Percentiles rank a stretch among this genome's conserved stretches.
phyloP scores from a whole-genome alignment of 2,888 invertebrate genomes.

The Euzophera pinguis region DNA sequence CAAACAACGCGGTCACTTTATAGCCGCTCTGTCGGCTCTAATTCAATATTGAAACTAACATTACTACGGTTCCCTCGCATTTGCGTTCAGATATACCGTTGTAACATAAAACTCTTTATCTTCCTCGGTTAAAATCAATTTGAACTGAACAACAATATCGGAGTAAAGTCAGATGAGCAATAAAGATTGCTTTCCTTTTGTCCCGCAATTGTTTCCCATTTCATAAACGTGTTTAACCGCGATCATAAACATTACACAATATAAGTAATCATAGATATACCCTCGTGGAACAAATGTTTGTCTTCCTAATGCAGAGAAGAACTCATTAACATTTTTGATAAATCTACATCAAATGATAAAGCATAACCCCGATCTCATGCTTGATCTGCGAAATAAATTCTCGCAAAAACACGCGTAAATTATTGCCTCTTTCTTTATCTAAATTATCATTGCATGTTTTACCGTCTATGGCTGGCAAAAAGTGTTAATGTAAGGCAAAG shows the following conservation, averaged over 20 bases:
- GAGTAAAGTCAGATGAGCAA: slow-evolving; percentile 56
- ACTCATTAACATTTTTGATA: slow-evolving; percentile 28
- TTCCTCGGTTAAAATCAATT: slow-evolving; percentile 62
- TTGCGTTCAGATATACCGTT: slow-evolving; percentile 53
- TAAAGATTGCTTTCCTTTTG: slow-evolving; percentile 63
- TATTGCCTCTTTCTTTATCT: slow-evolving; percentile 10
- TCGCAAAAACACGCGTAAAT: slow-evolving; percentile 11
- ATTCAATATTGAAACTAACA: slow-evolving; percentile 63
- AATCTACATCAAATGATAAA: slow-evolving; percentile 13
- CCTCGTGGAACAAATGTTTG: not conserved
- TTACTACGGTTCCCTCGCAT: slow-evolving; percentile 48
- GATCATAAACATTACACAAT: slow-evolving; percentile 27
- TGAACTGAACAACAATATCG: slow-evolving; percentile 53
- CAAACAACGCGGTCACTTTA: slow-evolving; percentile 43
- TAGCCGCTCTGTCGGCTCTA: slow-evolving; percentile 38
- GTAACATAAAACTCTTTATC: slow-evolving; percentile 63
- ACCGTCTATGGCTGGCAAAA: slow-evolving; percentile 11
- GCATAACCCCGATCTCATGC: slow-evolving; percentile 8
- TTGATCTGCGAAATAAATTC: slow-evolving; percentile 11
- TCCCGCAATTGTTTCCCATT: slow-evolving; percentile 58
- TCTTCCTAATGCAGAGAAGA: slow-evolving; percentile 15
- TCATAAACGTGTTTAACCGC: slow-evolving; percentile 53
- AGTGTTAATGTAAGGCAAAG: slow-evolving; percentile 9
- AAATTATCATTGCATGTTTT: slow-evolving; percentile 14
- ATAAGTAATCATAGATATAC: not conserved